These are phyloP conservation scores for Pseudomyrmex flavicornis DNA, from an alignment of 1,140 invertebrate genomes.

Conservation along the genomic window DNA sequence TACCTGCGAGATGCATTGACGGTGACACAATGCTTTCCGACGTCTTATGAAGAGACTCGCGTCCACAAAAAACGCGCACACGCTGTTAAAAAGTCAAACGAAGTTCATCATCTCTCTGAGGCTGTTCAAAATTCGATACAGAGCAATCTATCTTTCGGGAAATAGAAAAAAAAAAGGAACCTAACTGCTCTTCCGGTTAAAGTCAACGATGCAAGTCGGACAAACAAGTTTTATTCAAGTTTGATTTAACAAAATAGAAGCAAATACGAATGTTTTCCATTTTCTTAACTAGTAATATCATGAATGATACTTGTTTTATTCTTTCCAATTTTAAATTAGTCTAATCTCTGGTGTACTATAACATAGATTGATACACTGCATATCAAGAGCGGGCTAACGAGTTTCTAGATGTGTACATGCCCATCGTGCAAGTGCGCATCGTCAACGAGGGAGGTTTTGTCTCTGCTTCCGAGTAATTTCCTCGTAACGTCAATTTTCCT, in stretches of 20 bases:
- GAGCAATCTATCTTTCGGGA: conserved; percentile 32
- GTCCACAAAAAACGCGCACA: conserved; percentile 36
- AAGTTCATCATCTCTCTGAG: conserved; percentile 30
- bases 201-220: not conserved
- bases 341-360: not conserved
- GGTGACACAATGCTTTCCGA: conserved; percentile 42
- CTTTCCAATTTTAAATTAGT: not conserved
- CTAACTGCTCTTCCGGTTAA: conserved; percentile 26
- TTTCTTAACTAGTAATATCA: not conserved
- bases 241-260: not conserved
- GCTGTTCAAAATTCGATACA: conserved; percentile 14
- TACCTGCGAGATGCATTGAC: conserved; percentile 42
- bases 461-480: conserved; percentile 74
- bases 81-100: conserved; percentile 35
- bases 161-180: not conserved
- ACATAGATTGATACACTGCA: not conserved
- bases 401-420: conserved; percentile 13
- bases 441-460: conserved; percentile 59
- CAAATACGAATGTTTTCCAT: not conserved
- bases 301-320: not conserved
- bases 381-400: conserved; percentile 10
- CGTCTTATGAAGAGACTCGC: conserved; percentile 42
- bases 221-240: not conserved
- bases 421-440: conserved; percentile 6
- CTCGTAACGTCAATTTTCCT: conserved; percentile 74